phyloP scores from a whole-genome alignment of 2,797 vertebrate species.

The Propithecus perrieri region DNA sequence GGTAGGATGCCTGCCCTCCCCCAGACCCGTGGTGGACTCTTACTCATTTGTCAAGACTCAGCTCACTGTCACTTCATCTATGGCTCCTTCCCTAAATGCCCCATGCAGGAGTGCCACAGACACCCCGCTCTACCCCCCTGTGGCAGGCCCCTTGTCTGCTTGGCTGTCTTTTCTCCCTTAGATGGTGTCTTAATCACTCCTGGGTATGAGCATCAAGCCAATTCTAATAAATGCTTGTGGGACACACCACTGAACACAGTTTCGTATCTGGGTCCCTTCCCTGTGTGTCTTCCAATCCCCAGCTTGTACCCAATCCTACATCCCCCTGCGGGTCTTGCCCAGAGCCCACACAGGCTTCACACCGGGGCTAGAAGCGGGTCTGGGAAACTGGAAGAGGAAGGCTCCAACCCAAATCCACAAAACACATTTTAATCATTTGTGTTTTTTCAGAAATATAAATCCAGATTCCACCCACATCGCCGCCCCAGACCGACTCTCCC shows the following conservation, averaged over 20 bases:
- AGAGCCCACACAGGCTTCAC: background rate
- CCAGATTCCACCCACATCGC: background rate
- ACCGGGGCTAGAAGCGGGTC: background rate
- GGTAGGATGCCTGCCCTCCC: background rate
- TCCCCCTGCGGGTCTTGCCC: background rate
- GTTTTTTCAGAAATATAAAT: background rate
- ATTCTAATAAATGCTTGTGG: background rate
- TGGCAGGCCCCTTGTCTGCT: background rate
- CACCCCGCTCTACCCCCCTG: rapidly evolving
- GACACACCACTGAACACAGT: background rate
- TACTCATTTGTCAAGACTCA: background rate
- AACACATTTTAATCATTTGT: background rate
- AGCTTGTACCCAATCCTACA: background rate
- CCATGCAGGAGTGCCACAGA: background rate
- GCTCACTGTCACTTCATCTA: background rate
- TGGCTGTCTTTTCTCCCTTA: background rate
- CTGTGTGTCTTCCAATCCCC: background rate
- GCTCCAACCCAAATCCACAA: background rate
- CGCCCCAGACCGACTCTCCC: background rate
- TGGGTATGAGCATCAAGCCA: background rate
- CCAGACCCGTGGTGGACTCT: background rate
- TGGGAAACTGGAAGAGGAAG: background rate
- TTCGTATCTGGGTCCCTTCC: background rate
- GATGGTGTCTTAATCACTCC: background rate
- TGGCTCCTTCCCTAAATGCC: background rate